A percentile compares a stretch with the other conserved stretches of the same genome.
phyloP scores from a whole-genome alignment of 2,888 invertebrate genomes.

The Platycnemis pennipes region DNA sequence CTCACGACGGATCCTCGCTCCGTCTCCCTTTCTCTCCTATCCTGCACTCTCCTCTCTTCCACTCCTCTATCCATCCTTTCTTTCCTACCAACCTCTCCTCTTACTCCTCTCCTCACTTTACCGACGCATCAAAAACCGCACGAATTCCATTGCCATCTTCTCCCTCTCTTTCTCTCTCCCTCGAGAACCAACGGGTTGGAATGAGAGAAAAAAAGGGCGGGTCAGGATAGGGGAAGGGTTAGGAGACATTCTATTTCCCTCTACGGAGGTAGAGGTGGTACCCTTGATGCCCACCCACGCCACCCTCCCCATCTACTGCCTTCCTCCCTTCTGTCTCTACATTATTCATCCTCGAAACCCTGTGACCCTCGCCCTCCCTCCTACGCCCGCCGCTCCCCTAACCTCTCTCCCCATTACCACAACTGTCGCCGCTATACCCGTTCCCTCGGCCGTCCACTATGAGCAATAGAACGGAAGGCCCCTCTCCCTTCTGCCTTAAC shows the following conservation, averaged over 20 bases:
- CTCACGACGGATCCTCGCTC: background rate
- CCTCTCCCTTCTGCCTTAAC: background rate
- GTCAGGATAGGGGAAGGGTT: background rate
- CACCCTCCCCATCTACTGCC: background rate
- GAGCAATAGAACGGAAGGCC: background rate
- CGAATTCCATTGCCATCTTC: background rate
- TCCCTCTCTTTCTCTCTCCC: background rate
- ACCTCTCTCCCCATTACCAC: background rate
- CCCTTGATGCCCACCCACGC: background rate
- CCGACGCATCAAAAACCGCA: conserved; percentile 33
- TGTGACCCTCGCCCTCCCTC: background rate
- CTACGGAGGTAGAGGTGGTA: background rate
- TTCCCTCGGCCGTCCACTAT: background rate
- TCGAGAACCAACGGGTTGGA: background rate
- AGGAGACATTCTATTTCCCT: conserved; percentile 27
- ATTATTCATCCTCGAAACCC: conserved; percentile 13
- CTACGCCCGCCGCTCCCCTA: background rate
- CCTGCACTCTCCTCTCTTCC: background rate
- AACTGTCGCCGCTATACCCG: background rate
- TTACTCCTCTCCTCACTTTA: background rate
- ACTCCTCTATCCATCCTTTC: background rate
- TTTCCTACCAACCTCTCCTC: background rate
- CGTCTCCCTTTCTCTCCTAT: background rate
- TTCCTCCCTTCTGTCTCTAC: background rate
- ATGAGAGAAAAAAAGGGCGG: background rate